Evolutionary conservation across 2,113 vertebrate species (phyloP), one percentile per base, ranked within the genome.

Genomic region (Clarias gariepinus): DNA sequence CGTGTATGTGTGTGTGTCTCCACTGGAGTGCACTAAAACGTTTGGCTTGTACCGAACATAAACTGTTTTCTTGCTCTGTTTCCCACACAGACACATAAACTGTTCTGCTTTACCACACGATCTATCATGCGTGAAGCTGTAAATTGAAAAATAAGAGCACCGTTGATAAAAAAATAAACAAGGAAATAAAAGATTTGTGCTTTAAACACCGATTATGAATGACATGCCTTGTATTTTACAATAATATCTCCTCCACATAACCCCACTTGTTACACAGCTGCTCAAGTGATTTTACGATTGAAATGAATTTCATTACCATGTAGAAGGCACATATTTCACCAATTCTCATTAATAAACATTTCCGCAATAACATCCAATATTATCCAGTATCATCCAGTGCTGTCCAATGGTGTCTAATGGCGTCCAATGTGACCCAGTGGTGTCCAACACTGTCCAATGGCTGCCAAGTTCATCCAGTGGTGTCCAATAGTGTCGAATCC

Each of bases 21-120:
- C 2, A n/a, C 60, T 21, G 5, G 74, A 77, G 74, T 77, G 74
- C 74, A 55, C 74, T 77, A 77, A 77, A 78, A 55, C 1, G 25
- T 78, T 71, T 58, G 68, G 66, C 41, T 73, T 57, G 9, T 41
- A 74, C 30, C n/a, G 23, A 74, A 60, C 16, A 58, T 47, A 25
- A 53, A 25, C 69, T 69, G 41, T 74, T 58, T 84, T 60, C 69
- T 84, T 84, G 16, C 30, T 84, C 55, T 21, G 55, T 73, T 60
- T 74, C 30, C 66, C 18, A 60, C 57, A 41, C 28, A 74, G 30
- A 73, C 83, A 60, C 23, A 10, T 73, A 74, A 61, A n/a, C 18
- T 25, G 21, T 33, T 84, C 30, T 41, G 68, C 68, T 74, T 74
- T 60, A 73, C 10, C 30, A 57, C 53, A 60, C 52, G 3, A 1